Percentiles rank a stretch among this genome's conserved stretches.
Evolutionary conservation across 2,888 invertebrate genomes (phyloP).

Genomic region (Acrobeloides nanus): DNA sequence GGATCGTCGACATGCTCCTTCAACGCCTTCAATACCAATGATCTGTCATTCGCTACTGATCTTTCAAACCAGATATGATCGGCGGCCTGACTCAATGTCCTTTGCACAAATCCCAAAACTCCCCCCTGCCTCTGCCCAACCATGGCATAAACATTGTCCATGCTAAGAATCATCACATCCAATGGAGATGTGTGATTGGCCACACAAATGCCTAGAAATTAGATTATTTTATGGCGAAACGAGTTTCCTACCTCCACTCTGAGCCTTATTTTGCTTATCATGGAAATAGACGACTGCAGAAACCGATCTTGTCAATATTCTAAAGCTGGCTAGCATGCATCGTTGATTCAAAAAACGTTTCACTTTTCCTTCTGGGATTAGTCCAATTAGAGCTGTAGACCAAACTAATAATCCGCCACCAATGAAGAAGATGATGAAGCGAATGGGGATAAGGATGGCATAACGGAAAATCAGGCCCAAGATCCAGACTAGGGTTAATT

Average conservation of each 20-base stretch:
- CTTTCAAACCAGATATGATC: conserved; percentile 98
- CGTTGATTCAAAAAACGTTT: conserved; percentile 55
- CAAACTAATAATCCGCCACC: conserved; percentile 63
- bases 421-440: conserved; percentile 51
- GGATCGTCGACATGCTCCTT: conserved; percentile 84
- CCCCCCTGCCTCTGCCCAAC: conserved; percentile 93
- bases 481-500: conserved; percentile 84
- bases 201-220: too few species aligned
- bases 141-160: conserved; percentile 81
- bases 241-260: conserved; percentile 23
- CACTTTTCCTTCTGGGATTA: conserved; percentile 62
- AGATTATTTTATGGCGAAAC: background rate
- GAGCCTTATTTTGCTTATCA: conserved; percentile 46
- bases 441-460: conserved; percentile 76
- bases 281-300: conserved; percentile 63
- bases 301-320: conserved; percentile 70
- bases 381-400: conserved; percentile 65
- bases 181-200: conserved; percentile 93
- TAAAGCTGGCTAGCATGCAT: conserved; percentile 68
- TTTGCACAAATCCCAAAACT: conserved; percentile 77
- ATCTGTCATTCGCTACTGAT: conserved; percentile 84
- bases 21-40: conserved; percentile 73
- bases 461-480: conserved; percentile 86
- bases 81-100: conserved; percentile 83
- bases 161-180: conserved; percentile 77